phyloP scores from a whole-genome alignment of 2,888 invertebrate genomes.

The Helleia helle region DNA sequence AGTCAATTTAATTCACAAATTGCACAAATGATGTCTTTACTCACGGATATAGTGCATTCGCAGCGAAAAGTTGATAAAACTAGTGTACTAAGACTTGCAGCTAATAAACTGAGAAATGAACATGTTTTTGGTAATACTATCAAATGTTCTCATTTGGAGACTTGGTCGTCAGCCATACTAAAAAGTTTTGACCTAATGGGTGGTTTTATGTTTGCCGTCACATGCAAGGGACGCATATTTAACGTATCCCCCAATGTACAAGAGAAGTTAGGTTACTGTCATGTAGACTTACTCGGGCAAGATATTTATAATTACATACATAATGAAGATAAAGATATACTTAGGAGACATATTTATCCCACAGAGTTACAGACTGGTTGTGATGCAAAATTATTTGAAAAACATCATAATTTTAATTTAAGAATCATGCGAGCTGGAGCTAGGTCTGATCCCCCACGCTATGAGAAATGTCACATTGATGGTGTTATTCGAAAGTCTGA shows the following conservation, averaged over 20 bases:
- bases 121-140: constrained; percentile 77
- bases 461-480: constrained; percentile 80
- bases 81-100: constrained; percentile 88
- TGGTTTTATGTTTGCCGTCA: constrained; percentile 86
- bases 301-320: constrained; percentile 88
- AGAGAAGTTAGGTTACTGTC: constrained; percentile 87
- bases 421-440: constrained; percentile 79
- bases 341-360: constrained; percentile 80
- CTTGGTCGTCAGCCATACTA: constrained; percentile 73
- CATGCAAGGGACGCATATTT: constrained; percentile 87
- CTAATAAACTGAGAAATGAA: constrained; percentile 87
- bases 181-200: constrained; percentile 79
- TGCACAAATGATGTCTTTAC: constrained; percentile 84
- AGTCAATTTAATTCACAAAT: constrained; percentile 92
- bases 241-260: constrained; percentile 90
- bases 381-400: constrained; percentile 46
- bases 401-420: constrained; percentile 72
- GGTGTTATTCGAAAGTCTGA: constrained; percentile 76
- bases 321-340: constrained; percentile 85
- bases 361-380: constrained; percentile 56
- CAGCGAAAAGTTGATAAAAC: constrained; percentile 93
- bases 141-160: constrained; percentile 59
- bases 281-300: constrained; percentile 93
- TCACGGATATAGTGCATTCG: constrained; percentile 88
- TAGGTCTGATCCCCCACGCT: constrained; percentile 80